Evolutionary conservation across 2,113 vertebrate genomes (phyloP), one percentile per base, ranked within the genome.

Genomic region (Bambusicola thoracicus): DNA sequence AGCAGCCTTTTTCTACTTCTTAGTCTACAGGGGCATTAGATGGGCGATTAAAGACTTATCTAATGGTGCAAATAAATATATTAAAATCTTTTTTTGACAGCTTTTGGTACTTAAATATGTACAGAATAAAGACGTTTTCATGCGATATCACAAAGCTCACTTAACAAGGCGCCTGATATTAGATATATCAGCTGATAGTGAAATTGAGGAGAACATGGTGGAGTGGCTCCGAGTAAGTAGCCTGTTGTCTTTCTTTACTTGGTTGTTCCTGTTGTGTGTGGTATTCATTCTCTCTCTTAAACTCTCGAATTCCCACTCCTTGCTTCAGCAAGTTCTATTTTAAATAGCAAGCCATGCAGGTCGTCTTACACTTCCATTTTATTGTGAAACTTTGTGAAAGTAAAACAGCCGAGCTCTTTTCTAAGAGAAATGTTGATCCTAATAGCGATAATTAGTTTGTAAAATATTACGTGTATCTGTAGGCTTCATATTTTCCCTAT

Each of bases 171-270:
- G 99, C 49, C 98, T 99, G 94, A 99, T 99, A 98, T 94, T 99
- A 92, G 99, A 99, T 98, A 99, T 99, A 96, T 99, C 99, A 22
- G 99, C 99, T 6, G 99, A 99, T 95, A 99, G 99, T 81, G 99
- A 99, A 97, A 99, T 99, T 55, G 99, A 99, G 97, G 99, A 99
- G 97, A 99, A 99, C 96, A 99, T 99, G 99, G 99, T 99, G 87
- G 99, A 99, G 93, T 99, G 99, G 99, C 98, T 99, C 96, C 98
- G 99, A 98, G 99, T 99, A 97, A 98, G 97, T 98, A 96, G 62
- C 34, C 6, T 77, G 65, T 53, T 29, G 14, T 67, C 61, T 89
- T 18, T 48, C 34, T 72, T 22, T 73, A 6, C 86, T 81, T 81
- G 43, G 4, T 73, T 72, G 13, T 87, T 56, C 32, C 38, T 74